A percentile compares a stretch with the other conserved stretches of the same genome.
Conservation (phyloP, 2,888 invertebrate species). For the Chymomyza fuscimana region DNA sequence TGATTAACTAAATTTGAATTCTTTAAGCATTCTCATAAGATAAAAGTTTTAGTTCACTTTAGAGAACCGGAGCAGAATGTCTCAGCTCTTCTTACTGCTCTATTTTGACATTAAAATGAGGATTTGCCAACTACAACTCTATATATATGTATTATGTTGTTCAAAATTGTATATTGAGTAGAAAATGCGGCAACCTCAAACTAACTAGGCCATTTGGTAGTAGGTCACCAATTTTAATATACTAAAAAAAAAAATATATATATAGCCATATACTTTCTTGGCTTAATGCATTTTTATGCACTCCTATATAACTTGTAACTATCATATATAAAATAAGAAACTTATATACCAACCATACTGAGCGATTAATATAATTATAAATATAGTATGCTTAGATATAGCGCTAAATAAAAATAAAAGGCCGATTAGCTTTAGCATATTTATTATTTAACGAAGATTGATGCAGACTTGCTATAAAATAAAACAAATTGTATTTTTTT, state of each 20-base stretch:
- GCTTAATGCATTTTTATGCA: neutral
- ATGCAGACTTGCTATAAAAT: neutral
- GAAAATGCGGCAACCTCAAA: neutral
- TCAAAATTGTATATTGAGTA: too few relatives aligned
- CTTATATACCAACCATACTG: neutral
- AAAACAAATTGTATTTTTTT: conserved; percentile 56
- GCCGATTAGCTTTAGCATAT: conserved; percentile 67
- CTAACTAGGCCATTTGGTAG: neutral
- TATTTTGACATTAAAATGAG: too few relatives aligned
- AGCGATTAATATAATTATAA: neutral
- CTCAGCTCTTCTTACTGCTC: too few relatives aligned
- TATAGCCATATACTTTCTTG: neutral
- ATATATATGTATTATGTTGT: too few relatives aligned
- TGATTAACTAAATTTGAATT: too few relatives aligned
- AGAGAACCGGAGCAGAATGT: too few relatives aligned
- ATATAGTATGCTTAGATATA: neutral
- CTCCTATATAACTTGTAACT: neutral
- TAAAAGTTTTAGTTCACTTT: too few relatives aligned
- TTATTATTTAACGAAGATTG: conserved; percentile 32
- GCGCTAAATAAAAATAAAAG: conserved; percentile 23
- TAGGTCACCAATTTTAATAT: neutral
- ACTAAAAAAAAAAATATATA: neutral
- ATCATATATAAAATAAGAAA: neutral
- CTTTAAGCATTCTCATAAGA: too few relatives aligned
- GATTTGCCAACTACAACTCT: too few relatives aligned